Percentiles rank a stretch among this genome's conserved stretches.
Conservation (phyloP, 2,113 vertebrate genomes). For the Phyllostomus discolor region DNA sequence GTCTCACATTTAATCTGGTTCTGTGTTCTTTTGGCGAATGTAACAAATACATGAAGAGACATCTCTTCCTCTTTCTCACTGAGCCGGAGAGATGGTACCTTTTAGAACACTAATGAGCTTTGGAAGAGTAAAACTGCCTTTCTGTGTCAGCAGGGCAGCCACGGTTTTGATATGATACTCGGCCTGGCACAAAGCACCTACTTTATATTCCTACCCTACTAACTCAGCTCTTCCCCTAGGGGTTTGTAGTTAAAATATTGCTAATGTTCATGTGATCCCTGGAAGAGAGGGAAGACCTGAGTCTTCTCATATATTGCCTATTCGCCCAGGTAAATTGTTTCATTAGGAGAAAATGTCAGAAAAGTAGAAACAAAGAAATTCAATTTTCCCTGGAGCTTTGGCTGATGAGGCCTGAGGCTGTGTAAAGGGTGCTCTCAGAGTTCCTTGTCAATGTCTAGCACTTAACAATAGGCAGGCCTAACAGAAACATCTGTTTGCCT, state of each 20-base stretch:
- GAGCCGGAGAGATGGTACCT: not conserved
- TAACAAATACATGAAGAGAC: not conserved
- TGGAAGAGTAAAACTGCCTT: not conserved
- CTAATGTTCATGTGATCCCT: not conserved
- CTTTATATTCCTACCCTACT: not conserved
- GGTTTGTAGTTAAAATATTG: conserved; percentile 8
- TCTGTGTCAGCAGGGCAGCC: not conserved
- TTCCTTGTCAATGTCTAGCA: not conserved
- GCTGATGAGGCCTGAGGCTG: not conserved
- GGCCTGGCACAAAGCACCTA: not conserved
- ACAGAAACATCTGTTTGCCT: not conserved
- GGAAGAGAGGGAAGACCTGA: not conserved
- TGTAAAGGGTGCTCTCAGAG: not conserved
- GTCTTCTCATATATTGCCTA: not conserved
- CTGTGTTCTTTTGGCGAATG: not conserved
- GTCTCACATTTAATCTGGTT: not conserved
- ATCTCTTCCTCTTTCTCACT: not conserved
- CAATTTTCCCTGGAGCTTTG: not conserved
- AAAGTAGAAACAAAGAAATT: not conserved
- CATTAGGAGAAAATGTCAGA: not conserved
- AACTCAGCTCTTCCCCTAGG: not conserved
- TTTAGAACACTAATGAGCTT: not conserved
- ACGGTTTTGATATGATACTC: not conserved
- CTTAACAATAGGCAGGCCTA: not conserved
- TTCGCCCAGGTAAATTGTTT: not conserved